These are phyloP conservation scores for Onychostruthus taczanowskii DNA, from an alignment of 2,113 vertebrate species.

Conservation along the genomic window DNA sequence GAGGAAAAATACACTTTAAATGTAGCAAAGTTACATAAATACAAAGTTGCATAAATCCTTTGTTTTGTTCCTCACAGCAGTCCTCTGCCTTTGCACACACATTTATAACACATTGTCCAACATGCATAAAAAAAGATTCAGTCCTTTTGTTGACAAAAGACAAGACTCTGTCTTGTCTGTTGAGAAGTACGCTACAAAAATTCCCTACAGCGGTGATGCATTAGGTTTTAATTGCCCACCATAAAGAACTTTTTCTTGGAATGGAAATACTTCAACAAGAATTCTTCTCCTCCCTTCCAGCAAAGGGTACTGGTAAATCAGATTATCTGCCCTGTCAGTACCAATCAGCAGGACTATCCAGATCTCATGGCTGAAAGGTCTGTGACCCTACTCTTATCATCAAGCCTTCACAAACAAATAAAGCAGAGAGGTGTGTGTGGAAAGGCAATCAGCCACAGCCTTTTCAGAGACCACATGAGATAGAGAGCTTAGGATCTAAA, in stretches of 20 bases:
- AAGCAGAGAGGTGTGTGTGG: background rate
- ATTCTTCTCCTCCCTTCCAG: background rate
- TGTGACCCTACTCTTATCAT: background rate
- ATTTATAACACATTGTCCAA: background rate
- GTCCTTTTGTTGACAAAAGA: background rate
- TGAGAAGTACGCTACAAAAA: background rate
- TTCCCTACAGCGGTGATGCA: background rate
- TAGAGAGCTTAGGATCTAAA: background rate
- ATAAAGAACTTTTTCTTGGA: background rate
- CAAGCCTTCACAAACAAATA: background rate
- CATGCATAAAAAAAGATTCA: background rate
- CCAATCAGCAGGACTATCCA: background rate
- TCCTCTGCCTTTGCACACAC: background rate
- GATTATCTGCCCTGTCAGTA: background rate
- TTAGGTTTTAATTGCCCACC: background rate
- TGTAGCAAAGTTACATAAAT: too few relatives aligned
- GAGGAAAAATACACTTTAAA: background rate
- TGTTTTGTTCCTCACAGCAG: background rate
- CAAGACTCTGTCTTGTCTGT: background rate
- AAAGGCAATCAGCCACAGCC: background rate
- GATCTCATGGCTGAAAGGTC: background rate
- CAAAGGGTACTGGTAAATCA: background rate
- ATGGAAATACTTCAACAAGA: background rate
- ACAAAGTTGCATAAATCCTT: background rate
- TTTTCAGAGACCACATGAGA: background rate